Percentiles rank a stretch among this genome's conserved stretches.
phyloP scores from a whole-genome alignment of 2,888 invertebrate species.

The Scaptomyza reducta region DNA sequence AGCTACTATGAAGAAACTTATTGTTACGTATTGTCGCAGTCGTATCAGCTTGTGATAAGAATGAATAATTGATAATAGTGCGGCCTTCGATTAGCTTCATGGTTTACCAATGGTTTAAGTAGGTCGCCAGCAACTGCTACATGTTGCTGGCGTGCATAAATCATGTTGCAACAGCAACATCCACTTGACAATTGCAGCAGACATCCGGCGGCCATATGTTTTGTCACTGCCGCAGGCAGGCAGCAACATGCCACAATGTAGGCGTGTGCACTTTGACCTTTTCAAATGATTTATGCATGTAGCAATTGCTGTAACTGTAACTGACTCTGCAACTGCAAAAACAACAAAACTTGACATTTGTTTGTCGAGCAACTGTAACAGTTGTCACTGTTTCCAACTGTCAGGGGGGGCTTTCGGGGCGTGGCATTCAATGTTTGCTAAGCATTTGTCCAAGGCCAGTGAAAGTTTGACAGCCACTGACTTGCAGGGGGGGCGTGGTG shows the following conservation, averaged over 20 bases:
- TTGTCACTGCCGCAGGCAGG: slow-evolving; percentile 28
- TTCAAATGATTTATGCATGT: slow-evolving; percentile 65
- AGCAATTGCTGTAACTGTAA: slow-evolving; percentile 28
- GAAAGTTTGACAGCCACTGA: slow-evolving; percentile 61
- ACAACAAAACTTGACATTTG: slow-evolving; percentile 62
- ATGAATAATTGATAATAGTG: slow-evolving; percentile 33
- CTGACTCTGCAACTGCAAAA: slow-evolving; percentile 39
- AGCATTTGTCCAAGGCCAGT: slow-evolving; percentile 39
- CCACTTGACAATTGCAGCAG: slow-evolving; percentile 67
- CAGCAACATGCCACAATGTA: slow-evolving; percentile 43
- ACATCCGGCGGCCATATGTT: slow-evolving; percentile 65
- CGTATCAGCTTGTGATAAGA: slow-evolving; percentile 48
- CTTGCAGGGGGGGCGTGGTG: slow-evolving; percentile 8
- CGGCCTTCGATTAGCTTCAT: slow-evolving; percentile 45
- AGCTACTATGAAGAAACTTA: slow-evolving; percentile 19
- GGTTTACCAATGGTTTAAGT: slow-evolving; percentile 30
- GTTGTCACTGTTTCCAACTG: slow-evolving; percentile 25
- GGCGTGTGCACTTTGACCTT: slow-evolving; percentile 73
- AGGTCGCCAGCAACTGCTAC: slow-evolving; percentile 37
- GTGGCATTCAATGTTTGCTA: slow-evolving; percentile 21
- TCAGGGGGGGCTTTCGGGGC: slow-evolving; percentile 3
- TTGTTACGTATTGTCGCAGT: slow-evolving; percentile 12
- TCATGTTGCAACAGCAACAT: slow-evolving; percentile 41
- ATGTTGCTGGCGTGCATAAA: slow-evolving; percentile 59
- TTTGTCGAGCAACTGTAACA: slow-evolving; percentile 23